Evolutionary conservation across 2,888 invertebrate genomes (phyloP), one percentile per base, ranked within the genome.

Genomic region (Acleris laterana): DNA sequence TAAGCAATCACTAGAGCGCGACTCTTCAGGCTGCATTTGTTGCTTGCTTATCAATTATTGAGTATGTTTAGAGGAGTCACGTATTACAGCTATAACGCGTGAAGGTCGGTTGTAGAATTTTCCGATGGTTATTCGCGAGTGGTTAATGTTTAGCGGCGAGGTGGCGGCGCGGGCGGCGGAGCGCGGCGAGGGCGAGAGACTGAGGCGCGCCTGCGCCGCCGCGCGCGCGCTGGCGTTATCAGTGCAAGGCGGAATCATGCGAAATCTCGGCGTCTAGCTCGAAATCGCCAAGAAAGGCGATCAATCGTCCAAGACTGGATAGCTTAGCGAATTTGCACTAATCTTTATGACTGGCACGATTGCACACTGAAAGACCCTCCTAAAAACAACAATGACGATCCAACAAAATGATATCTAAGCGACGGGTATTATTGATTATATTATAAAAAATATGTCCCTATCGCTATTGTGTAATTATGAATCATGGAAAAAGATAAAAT

Each of bases 91-190:
- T 81, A 78, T 78, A 80, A 74, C 81, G 81, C 82, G 77, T 82
- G 87, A 91, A 91, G 91, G 92, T 88, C 85, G 77, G 62, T 48
- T 17, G 42, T 63, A 50, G 79, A 85, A 88, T 88, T 86, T 83
- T 71, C 79, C 68, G 71, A 69, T 72, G 69, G 71, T 74, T 74
- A 71, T 74, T 71, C 69, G 63, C 55, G 55, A 52, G 66, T 55
- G 61, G 46, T 66, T 52, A 62, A 60, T 68, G 46, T 60, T 65
- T 55, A 46, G 16, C n/a, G 46, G 17, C 38, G 17, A 16, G 44
- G 53, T 25, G 57, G 53, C 32, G 57, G 63, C 57, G 71, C 69
- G 71, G 64, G 72, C 58, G 69, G 46, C 69, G 68, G 67, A 76
- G 75, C 78, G 82, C 80, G 79, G 71, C 74, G 77, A 74, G 72